These are phyloP conservation scores for Synodontis membranacea DNA, from an alignment of 2,113 vertebrate genomes.

Conservation along the genomic window DNA sequence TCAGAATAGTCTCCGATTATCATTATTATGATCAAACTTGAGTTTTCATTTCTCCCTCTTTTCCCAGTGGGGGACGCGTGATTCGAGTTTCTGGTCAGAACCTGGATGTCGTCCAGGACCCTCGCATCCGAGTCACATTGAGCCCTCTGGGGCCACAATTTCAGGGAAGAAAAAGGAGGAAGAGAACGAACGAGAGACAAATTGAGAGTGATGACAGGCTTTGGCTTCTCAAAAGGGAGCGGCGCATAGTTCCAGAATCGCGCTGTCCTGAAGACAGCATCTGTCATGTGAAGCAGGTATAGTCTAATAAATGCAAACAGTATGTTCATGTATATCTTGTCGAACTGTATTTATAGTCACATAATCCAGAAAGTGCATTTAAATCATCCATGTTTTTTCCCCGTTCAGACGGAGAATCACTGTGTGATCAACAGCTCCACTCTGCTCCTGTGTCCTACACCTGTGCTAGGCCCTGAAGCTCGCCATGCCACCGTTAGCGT, in stretches of 20 bases:
- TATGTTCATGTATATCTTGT: not conserved
- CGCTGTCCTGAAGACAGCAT: conserved; percentile 65
- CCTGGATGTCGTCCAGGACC: conserved; percentile 90
- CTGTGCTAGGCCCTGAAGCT: conserved; percentile 74
- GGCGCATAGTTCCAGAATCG: conserved; percentile 72
- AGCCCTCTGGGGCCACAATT: conserved; percentile 27
- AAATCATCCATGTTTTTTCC: conserved; percentile 68
- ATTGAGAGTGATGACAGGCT: conserved; percentile 49
- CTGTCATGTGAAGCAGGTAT: conserved; percentile 77
- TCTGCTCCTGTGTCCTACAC: conserved; percentile 85
- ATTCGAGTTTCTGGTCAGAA: conserved; percentile 84
- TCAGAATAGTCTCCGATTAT: not conserved
- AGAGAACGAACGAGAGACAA: conserved; percentile 53
- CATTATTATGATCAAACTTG: not conserved
- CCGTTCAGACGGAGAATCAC: conserved; percentile 64
- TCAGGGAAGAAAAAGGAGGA: conserved; percentile 55
- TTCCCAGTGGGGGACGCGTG: conserved; percentile 83
- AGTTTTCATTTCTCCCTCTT: not conserved
- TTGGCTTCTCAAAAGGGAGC: conserved; percentile 67
- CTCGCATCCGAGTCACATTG: conserved; percentile 83
- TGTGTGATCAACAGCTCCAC: conserved; percentile 86
- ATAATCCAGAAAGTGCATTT: conserved; percentile 12
- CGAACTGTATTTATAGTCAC: not conserved
- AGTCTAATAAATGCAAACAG: too few relatives aligned
- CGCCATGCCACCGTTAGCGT: conserved; percentile 60